phyloP scores from a whole-genome alignment of 2,113 vertebrate genomes.

The Elephantulus edwardii region DNA sequence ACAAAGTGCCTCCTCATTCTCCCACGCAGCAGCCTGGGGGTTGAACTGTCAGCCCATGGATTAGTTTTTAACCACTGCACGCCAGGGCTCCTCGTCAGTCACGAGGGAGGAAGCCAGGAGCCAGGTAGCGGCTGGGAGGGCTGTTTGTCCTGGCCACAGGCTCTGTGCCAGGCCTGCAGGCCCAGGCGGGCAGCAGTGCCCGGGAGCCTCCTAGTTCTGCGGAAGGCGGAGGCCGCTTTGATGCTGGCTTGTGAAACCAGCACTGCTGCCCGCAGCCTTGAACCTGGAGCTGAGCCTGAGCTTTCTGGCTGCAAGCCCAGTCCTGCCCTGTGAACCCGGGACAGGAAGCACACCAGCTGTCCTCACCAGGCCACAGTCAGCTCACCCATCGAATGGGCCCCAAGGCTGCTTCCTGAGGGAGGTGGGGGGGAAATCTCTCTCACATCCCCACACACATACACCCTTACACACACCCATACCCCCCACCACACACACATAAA shows the following conservation, averaged over 20 bases:
- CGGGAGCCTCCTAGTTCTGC: not conserved
- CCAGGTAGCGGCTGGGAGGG: not conserved
- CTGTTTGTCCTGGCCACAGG: not conserved
- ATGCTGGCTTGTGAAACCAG: not conserved
- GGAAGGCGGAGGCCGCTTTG: not conserved
- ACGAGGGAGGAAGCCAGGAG: not conserved
- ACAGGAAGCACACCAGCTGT: accelerated
- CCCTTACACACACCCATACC: too few species aligned
- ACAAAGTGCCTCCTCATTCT: not conserved
- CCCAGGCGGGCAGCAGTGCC: not conserved
- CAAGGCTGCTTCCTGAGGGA: not conserved
- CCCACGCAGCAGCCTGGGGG: not conserved
- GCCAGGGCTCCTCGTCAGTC: too few species aligned
- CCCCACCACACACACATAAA: too few species aligned
- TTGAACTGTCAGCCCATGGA: not conserved
- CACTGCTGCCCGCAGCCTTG: not conserved
- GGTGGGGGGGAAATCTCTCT: accelerated
- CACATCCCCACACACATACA: too few species aligned
- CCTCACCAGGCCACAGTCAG: not conserved
- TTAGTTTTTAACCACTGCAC: too few species aligned
- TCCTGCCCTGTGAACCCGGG: not conserved
- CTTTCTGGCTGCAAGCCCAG: not conserved
- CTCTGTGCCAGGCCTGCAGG: not conserved
- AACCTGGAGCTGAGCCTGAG: not conserved
- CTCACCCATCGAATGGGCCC: not conserved